phyloP scores from a whole-genome alignment of 2,797 vertebrate genomes.

The Cryptoprocta ferox region DNA sequence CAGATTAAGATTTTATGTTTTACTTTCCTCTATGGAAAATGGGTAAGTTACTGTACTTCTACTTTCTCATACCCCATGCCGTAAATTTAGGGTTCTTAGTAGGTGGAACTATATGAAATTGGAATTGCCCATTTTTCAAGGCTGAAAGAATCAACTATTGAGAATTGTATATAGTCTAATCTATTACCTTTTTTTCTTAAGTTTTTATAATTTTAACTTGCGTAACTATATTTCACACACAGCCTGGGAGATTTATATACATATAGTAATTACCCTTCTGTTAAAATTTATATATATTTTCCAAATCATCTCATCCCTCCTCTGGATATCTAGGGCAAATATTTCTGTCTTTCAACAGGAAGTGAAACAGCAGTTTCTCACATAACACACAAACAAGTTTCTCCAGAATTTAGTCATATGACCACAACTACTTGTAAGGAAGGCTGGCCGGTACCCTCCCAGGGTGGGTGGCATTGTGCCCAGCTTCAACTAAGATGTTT shows the following conservation, averaged over 20 bases:
- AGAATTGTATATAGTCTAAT: not conserved
- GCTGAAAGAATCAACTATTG: not conserved
- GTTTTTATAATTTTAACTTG: constrained; percentile 40
- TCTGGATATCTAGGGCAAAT: constrained; percentile 41
- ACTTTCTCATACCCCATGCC: not conserved
- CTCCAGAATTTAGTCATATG: constrained; percentile 20
- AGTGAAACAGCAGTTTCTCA: constrained; percentile 35
- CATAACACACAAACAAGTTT: constrained; percentile 41
- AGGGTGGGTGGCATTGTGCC: not conserved
- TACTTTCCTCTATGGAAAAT: constrained; percentile 18
- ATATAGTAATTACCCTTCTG: not conserved
- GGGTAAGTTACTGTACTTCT: not conserved
- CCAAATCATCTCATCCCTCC: constrained; percentile 30
- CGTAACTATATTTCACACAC: constrained; percentile 14
- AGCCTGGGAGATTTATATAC: not conserved
- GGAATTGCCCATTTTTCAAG: not conserved
- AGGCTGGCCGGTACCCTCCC: not conserved
- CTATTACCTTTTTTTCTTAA: constrained; percentile 39
- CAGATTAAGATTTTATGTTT: constrained; percentile 42
- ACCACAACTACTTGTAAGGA: not conserved
- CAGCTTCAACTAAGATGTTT: not conserved
- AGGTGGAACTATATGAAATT: not conserved
- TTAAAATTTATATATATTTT: constrained; percentile 42
- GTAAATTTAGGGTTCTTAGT: not conserved
- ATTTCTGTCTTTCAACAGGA: constrained; percentile 57